A percentile compares a stretch with the other conserved stretches of the same genome.
Conservation (phyloP, 2,888 invertebrate genomes). For the Tubiluchus corallicola region DNA sequence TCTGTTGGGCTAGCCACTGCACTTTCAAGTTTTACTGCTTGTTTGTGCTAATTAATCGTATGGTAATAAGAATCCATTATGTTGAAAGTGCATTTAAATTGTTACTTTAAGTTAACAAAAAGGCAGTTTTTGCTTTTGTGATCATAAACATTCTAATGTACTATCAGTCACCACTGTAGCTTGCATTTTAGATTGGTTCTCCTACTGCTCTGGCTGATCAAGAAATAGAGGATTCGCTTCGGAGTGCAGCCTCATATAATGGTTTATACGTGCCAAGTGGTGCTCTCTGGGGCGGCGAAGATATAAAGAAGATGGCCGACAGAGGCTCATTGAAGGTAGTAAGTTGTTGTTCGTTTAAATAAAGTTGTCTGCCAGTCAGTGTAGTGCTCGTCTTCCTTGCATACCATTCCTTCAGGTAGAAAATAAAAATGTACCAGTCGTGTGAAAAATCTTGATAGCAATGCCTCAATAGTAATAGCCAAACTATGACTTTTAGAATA, state of each 20-base stretch:
- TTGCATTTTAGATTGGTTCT: conserved; percentile 31
- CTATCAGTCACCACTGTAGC: conserved; percentile 5
- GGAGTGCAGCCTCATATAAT: conserved; percentile 20
- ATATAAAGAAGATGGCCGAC: conserved; percentile 36
- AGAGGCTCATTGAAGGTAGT: conserved; percentile 30
- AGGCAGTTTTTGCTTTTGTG: background rate
- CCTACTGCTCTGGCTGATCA: conserved; percentile 35
- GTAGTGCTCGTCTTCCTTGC: no score
- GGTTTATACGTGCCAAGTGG: conserved; percentile 35
- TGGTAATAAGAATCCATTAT: no score
- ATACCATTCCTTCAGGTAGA: no score
- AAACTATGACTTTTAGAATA: no score
- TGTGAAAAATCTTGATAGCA: no score
- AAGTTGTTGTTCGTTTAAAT: conserved; percentile 6
- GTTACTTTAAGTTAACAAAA: background rate
- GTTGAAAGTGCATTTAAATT: background rate
- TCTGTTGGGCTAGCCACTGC: no score
- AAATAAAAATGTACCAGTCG: no score
- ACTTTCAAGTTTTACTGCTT: no score
- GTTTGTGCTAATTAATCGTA: no score
- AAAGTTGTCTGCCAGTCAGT: background rate
- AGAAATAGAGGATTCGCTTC: conserved; percentile 24
- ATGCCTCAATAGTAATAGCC: no score
- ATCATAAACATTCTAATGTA: background rate
- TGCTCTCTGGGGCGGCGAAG: conserved; percentile 38